Base-by-base conservation (phyloP, 2,888 invertebrate genomes). In the Ametastegia equiseti region DNA sequence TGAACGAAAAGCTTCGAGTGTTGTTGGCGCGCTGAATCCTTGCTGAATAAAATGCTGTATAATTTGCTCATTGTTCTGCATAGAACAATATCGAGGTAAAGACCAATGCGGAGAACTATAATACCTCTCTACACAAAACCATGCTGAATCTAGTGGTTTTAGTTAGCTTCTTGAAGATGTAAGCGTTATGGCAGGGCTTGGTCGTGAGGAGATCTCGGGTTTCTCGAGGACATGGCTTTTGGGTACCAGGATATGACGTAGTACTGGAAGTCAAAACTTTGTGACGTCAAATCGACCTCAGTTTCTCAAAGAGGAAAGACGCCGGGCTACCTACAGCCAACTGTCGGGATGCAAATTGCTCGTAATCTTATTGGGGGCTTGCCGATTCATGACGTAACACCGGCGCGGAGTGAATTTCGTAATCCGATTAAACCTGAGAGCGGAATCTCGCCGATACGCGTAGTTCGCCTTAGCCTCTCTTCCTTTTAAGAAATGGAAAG, bases 341-440 rank as follows among this genome's bases (percentile, higher is more conserved):
- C 78, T 78, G 78, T 60, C 78, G 78, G 36, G 78, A 78, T 78
- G 78, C 78, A 78, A 78, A 78, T 78, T 78, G 78, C 60, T 60
- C 57, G 78, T 78, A 78, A 78, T 78, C 78, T 78, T 63, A 78
- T 78, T 60, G 57, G 45, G 78, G 78, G 78, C 45, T 57, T 78
- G 78, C 42, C 78, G 78, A 63, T 78, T 78, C 78, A 42, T 78
- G 78, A 78, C 78, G 78, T 60, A 78, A 78, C 27, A 78, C 78
- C 57, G 47, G 57, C 60, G 60, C 42, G 78, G 78, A 78, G 78
- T 78, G 78, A 78, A 78, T 78, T 75, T 78, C 78, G 42, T 78
- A 78, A 78, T 78, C 78, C 78, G 57, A 78, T 78, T 78, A 78
- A 78, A 39, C 78, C 45, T 45, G 39, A 45, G 60, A 63, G 27